phyloP scores from a whole-genome alignment of 2,797 vertebrate species.

The Cyprinella venusta region DNA sequence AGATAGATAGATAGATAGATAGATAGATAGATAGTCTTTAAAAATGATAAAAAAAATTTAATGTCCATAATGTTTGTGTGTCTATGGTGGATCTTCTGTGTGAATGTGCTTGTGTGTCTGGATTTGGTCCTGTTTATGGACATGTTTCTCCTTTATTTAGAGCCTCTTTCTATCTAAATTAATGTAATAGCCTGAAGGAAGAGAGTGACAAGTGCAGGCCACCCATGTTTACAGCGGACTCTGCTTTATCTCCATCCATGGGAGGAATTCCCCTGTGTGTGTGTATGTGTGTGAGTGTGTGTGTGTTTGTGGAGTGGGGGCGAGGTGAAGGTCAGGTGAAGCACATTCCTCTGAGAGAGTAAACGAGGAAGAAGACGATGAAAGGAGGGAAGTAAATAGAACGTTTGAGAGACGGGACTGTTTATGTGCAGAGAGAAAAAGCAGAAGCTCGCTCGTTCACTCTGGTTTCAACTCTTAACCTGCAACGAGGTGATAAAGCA shows the following conservation, averaged over 20 bases:
- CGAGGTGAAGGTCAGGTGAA: slow-evolving; percentile 52
- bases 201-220: slow-evolving; percentile 77
- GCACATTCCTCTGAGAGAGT: slow-evolving; percentile 40
- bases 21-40: too few species aligned
- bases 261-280: slow-evolving; percentile 67
- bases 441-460: neutral
- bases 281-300: slow-evolving; percentile 3
- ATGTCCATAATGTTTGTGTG: neutral
- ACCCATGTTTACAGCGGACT: slow-evolving; percentile 74
- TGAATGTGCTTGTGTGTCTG: neutral
- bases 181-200: slow-evolving; percentile 70
- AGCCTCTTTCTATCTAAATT: slow-evolving; percentile 39
- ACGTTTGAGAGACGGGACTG: slow-evolving; percentile 24
- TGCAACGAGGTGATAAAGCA: slow-evolving; percentile 6
- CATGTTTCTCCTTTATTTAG: neutral
- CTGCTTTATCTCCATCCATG: slow-evolving; percentile 62
- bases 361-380: slow-evolving; percentile 12
- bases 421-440: slow-evolving; percentile 28
- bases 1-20: neutral
- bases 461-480: slow-evolving; percentile 7
- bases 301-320: neutral
- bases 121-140: slow-evolving; percentile 28
- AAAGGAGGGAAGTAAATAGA: slow-evolving; percentile 33
- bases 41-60: neutral
- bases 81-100: neutral